Conservation (phyloP, 2,888 invertebrate genomes). For the Agonum fuliginosum region DNA sequence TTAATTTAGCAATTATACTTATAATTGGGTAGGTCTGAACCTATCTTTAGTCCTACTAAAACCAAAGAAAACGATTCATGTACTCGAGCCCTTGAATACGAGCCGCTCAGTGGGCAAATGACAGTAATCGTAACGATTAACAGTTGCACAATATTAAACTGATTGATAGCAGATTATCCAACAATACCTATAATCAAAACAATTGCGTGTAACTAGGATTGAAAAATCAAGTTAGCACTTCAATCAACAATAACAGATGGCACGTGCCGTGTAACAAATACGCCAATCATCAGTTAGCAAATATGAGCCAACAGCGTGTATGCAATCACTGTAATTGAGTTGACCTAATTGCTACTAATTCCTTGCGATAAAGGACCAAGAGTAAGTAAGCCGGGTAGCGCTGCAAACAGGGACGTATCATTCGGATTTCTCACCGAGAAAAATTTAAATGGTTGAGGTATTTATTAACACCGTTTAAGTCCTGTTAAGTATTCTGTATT, state of each 20-base stretch:
- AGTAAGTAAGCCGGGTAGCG: slow-evolving; percentile 3
- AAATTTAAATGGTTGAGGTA: no score
- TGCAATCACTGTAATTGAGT: slow-evolving; percentile 53
- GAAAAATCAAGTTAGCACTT: slow-evolving; percentile 30
- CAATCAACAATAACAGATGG: slow-evolving; percentile 35
- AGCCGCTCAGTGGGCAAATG: no score
- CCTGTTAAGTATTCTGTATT: no score
- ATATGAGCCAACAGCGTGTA: slow-evolving; percentile 21
- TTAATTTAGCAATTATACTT: no score
- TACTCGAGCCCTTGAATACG: no score
- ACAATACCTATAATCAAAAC: slow-evolving; percentile 40
- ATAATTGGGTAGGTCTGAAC: no score
- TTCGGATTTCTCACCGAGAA: no score
- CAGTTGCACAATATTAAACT: background rate
- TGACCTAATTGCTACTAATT: slow-evolving; percentile 55
- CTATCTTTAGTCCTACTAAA: no score
- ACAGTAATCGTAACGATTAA: no score
- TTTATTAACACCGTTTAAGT: no score
- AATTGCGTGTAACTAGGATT: slow-evolving; percentile 30
- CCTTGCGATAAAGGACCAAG: slow-evolving; percentile 44
- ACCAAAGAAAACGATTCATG: no score
- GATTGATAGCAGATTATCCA: slow-evolving; percentile 10
- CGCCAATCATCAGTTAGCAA: slow-evolving; percentile 36
- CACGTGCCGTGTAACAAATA: slow-evolving; percentile 20
- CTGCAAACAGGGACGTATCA: background rate